phyloP scores from a whole-genome alignment of 2,113 vertebrate species.

The Smithornis capensis region DNA sequence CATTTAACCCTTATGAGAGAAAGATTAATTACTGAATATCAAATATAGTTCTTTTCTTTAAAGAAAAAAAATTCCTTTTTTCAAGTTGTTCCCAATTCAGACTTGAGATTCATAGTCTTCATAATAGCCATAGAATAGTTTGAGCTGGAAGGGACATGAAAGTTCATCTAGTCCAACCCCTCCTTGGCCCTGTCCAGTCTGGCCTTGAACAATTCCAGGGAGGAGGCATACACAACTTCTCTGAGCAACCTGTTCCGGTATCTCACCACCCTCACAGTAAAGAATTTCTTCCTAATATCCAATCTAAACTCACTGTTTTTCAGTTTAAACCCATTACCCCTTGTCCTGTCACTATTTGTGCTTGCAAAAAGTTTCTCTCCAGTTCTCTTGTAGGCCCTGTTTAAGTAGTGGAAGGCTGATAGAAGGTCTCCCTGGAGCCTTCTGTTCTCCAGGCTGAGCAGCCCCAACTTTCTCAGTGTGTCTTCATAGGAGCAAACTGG shows the following conservation, averaged over 20 bases:
- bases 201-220: background rate
- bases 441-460: background rate
- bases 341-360: fast-evolving
- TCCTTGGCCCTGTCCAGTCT: background rate
- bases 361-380: background rate
- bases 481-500: background rate
- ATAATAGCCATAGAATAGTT: background rate
- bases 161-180: background rate
- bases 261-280: background rate
- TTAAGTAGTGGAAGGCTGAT: background rate
- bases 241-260: background rate
- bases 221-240: background rate
- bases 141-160: background rate
- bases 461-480: background rate
- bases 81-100: background rate
- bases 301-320: background rate
- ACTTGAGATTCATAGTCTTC: background rate
- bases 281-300: background rate
- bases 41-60: no score
- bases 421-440: background rate
- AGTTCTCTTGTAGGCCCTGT: no score
- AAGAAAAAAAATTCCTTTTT: background rate
- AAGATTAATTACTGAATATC: background rate
- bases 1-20: background rate
- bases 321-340: background rate